These are phyloP conservation scores for Lymantria monacha DNA, from an alignment of 2,888 invertebrate species.

Conservation along the genomic window DNA sequence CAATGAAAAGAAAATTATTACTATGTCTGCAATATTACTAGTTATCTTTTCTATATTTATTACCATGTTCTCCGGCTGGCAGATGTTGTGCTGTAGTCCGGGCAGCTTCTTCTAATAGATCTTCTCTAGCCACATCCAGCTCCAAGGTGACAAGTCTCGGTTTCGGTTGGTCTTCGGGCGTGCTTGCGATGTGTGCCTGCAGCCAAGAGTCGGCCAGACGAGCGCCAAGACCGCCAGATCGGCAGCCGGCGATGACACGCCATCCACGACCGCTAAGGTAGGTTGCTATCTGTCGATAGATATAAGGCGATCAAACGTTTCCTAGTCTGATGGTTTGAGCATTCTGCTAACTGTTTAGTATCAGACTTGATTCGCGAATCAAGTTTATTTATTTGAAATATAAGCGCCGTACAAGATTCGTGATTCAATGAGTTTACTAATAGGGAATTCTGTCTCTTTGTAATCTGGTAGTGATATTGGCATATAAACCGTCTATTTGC, in stretches of 20 bases:
- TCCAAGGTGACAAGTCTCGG: slow-evolving; percentile 86
- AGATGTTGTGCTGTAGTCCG: slow-evolving; percentile 90
- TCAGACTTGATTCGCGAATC: no score
- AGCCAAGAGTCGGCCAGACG: slow-evolving; percentile 84
- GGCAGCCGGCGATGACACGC: slow-evolving; percentile 89
- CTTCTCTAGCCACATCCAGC: slow-evolving; percentile 90
- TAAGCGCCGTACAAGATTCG: no score
- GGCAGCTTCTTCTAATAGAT: slow-evolving; percentile 89
- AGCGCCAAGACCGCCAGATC: slow-evolving; percentile 83
- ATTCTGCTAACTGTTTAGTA: no score
- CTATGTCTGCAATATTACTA: background rate
- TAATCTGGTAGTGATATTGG: no score
- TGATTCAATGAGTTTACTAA: no score
- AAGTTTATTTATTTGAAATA: no score
- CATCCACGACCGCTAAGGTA: slow-evolving; percentile 88
- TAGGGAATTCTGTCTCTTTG: no score
- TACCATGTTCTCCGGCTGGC: slow-evolving; percentile 91
- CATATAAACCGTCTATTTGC: no score
- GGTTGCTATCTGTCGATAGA: slow-evolving; percentile 82
- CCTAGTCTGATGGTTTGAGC: background rate
- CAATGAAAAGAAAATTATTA: background rate
- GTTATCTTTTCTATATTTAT: slow-evolving; percentile 5
- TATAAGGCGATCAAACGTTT: background rate
- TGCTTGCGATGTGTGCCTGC: slow-evolving; percentile 75
- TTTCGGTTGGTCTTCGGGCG: slow-evolving; percentile 70